These are phyloP conservation scores for Amphiprion percula DNA, from an alignment of 2,113 vertebrate genomes.

Conservation along the genomic window DNA sequence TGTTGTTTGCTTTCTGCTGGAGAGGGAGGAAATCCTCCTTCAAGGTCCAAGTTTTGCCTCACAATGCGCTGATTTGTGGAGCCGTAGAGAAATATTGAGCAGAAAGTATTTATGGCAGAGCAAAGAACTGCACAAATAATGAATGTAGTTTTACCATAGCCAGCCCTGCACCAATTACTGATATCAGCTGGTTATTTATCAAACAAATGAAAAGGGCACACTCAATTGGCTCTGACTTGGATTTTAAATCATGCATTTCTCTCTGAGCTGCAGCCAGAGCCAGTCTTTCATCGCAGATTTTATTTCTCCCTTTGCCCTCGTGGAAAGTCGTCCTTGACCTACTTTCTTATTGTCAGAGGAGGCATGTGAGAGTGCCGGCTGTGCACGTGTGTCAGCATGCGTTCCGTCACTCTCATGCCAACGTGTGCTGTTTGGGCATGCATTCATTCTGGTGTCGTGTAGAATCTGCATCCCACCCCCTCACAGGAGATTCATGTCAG, in stretches of 20 bases:
- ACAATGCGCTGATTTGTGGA: slow-evolving; percentile 1
- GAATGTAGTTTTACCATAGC: slow-evolving; percentile 1
- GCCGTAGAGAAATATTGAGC: slow-evolving; percentile 2
- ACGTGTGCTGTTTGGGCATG: background rate
- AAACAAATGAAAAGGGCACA: slow-evolving; percentile 33
- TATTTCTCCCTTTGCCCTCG: slow-evolving; percentile 69
- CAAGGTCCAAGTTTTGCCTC: slow-evolving; percentile 9
- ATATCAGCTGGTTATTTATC: slow-evolving; percentile 34
- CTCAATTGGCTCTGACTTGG: slow-evolving; percentile 21
- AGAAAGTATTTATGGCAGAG: background rate
- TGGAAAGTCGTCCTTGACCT: slow-evolving; percentile 81
- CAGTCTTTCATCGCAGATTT: slow-evolving; percentile 48
- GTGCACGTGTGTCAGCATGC: slow-evolving; percentile 66
- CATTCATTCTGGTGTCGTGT: slow-evolving; percentile 27
- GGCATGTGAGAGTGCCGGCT: slow-evolving; percentile 49
- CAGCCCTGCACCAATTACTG: background rate
- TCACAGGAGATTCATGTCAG: slow-evolving; percentile 39
- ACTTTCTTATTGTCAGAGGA: slow-evolving; percentile 69
- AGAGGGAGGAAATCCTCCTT: background rate
- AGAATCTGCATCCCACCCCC: slow-evolving; percentile 34
- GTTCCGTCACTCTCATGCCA: slow-evolving; percentile 34
- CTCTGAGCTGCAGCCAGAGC: slow-evolving; percentile 45
- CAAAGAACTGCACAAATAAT: slow-evolving; percentile 4
- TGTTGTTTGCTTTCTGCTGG: background rate
- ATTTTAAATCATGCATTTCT: slow-evolving; percentile 47